Evolutionary conservation across 1,140 invertebrate species (phyloP), one percentile per base, ranked within the genome.

Genomic region (Doryteuthis pealeii): DNA sequence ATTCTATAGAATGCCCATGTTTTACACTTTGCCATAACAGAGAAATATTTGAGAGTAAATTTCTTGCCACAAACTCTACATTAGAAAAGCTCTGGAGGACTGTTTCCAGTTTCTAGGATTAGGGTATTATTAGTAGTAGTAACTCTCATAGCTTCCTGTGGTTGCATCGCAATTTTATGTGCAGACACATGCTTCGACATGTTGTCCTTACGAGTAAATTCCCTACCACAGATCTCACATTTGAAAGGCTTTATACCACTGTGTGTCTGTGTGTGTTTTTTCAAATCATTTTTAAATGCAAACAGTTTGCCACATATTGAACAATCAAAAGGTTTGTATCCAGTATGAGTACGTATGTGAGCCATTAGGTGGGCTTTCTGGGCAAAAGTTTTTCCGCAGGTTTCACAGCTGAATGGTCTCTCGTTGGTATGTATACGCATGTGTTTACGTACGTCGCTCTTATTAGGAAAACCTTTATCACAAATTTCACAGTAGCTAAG

Each of bases 401-500:
- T 72, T 30, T 80, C 75, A 71, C 81, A 81, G 89, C 98, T 94
- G 88, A 97, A 99, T 15, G 96, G 96, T 88, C 98, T 98, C 88
- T 98, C 96, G 22, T 97, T 97, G 71, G 93, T 97, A 90, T 99
- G 97, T 75, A 99, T 90, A 77, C 97, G 92, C 87, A 97, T 96
- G 72, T 84, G 83, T 40, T 72, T 76, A 40, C 76, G 74, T 18
- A 83, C 76, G 35, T 75, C 74, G 62, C 71, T 75, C 0, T 75
- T 80, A 30, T 77, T 65, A 5, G 75, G 78, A 62, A 84, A 84
- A 15, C 69, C 69, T n/a, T 76, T 76, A 1, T 76, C 70, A 72
- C 97, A 99, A 83, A 98, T 95, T 14, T 94, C 94, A 89, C 97
- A 99, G 0, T 94, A 94, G 89, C 97, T 99, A 0, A 97, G 97